Evolutionary conservation across 2,888 invertebrate species (phyloP).

Genomic region (Octonoba sinensis): DNA sequence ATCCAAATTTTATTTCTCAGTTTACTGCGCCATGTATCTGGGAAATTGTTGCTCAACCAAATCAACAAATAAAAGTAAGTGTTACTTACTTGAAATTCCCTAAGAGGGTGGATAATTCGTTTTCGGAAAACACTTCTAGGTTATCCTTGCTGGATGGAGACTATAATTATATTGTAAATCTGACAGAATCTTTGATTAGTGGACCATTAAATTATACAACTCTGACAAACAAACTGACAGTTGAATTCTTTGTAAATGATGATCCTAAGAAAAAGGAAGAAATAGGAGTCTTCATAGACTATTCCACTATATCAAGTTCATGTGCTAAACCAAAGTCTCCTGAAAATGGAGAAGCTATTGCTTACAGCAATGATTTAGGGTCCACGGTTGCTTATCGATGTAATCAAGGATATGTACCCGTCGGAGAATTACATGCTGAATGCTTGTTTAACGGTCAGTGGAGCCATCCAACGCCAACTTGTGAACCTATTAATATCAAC

Average conservation of each 20-base stretch:
- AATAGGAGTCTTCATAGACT: conserved; percentile 51
- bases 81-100: conserved; percentile 45
- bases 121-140: conserved; percentile 32
- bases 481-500: conserved; percentile 30
- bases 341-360: conserved; percentile 58
- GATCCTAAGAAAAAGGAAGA: conserved; percentile 37
- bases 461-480: conserved; percentile 53
- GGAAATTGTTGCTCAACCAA: conserved; percentile 50
- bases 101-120: conserved; percentile 24
- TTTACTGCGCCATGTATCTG: conserved; percentile 45
- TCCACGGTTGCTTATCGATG: conserved; percentile 52
- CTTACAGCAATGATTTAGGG: conserved; percentile 40
- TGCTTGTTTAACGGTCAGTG: conserved; percentile 56
- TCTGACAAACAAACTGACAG: conserved; percentile 47
- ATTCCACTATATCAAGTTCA: conserved; percentile 39
- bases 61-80: conserved; percentile 51
- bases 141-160: conserved; percentile 52
- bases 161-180: conserved; percentile 28
- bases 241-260: conserved; percentile 24
- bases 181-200: conserved; percentile 30
- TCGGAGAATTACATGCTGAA: conserved; percentile 47
- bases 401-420: conserved; percentile 34
- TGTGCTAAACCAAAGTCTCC: conserved; percentile 55
- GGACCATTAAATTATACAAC: conserved; percentile 55
- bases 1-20: conserved; percentile 32